Base-by-base conservation (phyloP, 2,113 vertebrate species). In the Nasalis larvatus region DNA sequence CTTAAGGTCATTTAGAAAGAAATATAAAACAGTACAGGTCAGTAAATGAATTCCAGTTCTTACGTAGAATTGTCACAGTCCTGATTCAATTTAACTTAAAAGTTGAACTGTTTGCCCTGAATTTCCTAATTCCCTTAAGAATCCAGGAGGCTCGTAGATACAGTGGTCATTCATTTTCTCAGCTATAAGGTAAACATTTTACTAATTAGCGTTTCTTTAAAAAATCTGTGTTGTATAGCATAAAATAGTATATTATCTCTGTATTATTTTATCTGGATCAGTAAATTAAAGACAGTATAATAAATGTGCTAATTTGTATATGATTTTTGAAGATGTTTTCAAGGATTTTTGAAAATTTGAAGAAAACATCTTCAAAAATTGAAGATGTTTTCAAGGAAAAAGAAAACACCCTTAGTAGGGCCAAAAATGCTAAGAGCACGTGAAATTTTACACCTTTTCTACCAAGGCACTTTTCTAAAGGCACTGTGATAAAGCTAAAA, bases 401-500 rank as follows among this genome's bases (percentile, higher is more conserved):
- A 83, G 45, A 63, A 54, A 68, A 92, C 30, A 20, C 45, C 32
- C 66, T 78, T 86, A 71, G 49, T 89, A 81, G 40, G 11, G 4
- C 21, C 49, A 71, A 37, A 91, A 85, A 66, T 93, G 12, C 54
- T 47, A 20, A 74, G 27, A n/a, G 16, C 32, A 58, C 40, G 35
- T 7, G 52, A 89, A 94, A 77, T 73, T 94, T 95, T 92, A 89
- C 89, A 69, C 32, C 10, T 81, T 91, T 86, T 96, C 56, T 89
- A 1, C 8, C 2, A 21, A 37, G 12, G 6, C 60, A 32, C 27
- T 63, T 54, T 54, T 54, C 18, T 93, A 37, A 95, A 89, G 25
- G 56, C 21, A 77, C 4, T 82, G 8, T 86, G 86, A 66, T 85
- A 82, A 96, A 82, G 40, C 37, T 89, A 69, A 74, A 90, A 87